These are phyloP conservation scores for Erinaceus europaeus DNA, from an alignment of 2,113 vertebrate genomes.

Conservation along the genomic window DNA sequence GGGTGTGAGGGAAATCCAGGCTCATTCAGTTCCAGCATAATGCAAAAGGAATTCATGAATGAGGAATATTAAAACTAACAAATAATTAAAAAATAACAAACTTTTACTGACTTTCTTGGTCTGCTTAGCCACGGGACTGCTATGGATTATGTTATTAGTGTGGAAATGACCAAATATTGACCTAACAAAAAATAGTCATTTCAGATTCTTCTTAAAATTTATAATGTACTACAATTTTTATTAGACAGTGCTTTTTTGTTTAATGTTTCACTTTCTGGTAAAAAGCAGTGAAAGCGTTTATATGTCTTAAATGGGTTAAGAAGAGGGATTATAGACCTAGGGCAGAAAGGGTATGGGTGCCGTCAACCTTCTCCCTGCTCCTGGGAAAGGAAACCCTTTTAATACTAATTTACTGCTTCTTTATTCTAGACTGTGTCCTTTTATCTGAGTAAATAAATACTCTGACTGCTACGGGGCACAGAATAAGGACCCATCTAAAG, in stretches of 20 bases:
- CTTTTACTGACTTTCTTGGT: background rate
- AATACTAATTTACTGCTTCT: background rate
- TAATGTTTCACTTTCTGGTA: background rate
- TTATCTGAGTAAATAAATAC: background rate
- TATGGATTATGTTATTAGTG: constrained; percentile 3
- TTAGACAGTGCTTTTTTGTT: background rate
- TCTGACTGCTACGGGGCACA: no score
- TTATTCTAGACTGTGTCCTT: background rate
- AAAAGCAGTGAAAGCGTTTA: background rate
- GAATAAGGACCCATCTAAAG: rapidly evolving
- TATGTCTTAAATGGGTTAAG: background rate
- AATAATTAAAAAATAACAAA: background rate
- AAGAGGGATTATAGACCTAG: background rate
- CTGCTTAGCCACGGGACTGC: background rate
- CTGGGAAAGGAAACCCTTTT: background rate
- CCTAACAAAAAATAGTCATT: constrained; percentile 6
- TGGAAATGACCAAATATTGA: constrained; percentile 1
- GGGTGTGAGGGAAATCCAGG: background rate
- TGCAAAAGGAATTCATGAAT: background rate
- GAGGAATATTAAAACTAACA: background rate
- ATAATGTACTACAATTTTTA: constrained; percentile 8
- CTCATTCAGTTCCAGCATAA: background rate
- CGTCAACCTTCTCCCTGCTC: background rate
- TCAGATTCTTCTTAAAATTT: background rate
- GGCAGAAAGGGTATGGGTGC: background rate